Evolutionary conservation across 2,797 vertebrate genomes (phyloP).

Genomic region (Pyrocephalus nanus): DNA sequence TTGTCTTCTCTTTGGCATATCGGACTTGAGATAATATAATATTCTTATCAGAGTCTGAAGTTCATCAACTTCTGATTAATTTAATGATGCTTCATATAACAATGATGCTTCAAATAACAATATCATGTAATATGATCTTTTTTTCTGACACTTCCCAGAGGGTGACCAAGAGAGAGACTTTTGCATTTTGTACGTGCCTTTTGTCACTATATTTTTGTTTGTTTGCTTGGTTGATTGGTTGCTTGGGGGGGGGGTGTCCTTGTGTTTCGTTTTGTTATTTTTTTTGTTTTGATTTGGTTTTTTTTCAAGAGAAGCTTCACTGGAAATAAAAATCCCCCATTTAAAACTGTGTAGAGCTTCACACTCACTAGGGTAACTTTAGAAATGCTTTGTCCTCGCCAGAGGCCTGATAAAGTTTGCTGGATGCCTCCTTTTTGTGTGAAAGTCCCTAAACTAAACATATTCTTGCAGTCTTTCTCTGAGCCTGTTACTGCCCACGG

Average conservation of each 20-base stretch:
- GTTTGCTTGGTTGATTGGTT: not conserved
- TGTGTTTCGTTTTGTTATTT: not conserved
- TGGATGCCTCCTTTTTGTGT: not conserved
- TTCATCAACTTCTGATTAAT: not conserved
- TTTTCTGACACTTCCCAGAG: not conserved
- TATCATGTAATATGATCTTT: not conserved
- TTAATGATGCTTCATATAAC: not conserved
- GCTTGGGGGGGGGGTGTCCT: not conserved
- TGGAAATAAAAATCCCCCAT: not conserved
- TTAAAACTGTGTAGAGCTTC: not conserved
- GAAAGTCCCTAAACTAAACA: not conserved
- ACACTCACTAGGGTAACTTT: not conserved
- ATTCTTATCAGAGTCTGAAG: not conserved
- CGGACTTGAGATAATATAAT: not conserved
- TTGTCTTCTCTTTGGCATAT: not conserved
- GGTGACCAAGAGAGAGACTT: not conserved
- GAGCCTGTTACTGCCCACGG: fast-evolving
- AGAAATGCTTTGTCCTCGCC: not conserved
- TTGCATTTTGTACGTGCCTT: not conserved
- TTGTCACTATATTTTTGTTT: not conserved
- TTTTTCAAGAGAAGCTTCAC: not conserved
- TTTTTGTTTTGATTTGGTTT: not conserved
- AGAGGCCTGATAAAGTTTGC: not conserved
- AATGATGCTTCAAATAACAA: not conserved
- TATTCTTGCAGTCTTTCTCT: not conserved